Percentiles rank a stretch among this genome's conserved stretches.
Evolutionary conservation across 2,113 vertebrate species (phyloP).

Genomic region (Hippocampus abdominalis): DNA sequence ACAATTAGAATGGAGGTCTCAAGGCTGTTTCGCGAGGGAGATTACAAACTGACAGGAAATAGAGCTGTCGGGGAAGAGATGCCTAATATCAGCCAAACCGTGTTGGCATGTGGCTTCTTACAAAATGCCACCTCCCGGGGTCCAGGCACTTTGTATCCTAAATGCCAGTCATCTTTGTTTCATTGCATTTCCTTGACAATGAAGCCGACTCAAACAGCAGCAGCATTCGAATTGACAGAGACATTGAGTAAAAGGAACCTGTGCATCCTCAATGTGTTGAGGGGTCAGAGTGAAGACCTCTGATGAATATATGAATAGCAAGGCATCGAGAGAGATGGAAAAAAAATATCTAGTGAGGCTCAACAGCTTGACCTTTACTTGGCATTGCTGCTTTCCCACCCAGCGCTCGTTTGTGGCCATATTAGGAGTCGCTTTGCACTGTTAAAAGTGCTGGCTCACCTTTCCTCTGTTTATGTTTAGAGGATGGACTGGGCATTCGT

Average conservation of each 20-base stretch:
- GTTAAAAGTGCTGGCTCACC: neutral
- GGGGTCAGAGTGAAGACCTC: constrained; percentile 30
- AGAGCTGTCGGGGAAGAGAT: neutral
- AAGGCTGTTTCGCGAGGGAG: neutral
- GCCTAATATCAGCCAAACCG: constrained; percentile 2
- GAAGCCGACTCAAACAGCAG: constrained; percentile 3
- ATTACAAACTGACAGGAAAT: constrained; percentile 9
- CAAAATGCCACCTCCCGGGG: neutral
- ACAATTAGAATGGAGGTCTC: constrained; percentile 8
- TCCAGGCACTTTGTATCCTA: neutral
- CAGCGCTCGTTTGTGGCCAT: constrained; percentile 2
- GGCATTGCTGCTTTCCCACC: constrained; percentile 3
- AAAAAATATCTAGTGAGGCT: constrained; percentile 6
- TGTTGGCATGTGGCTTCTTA: neutral
- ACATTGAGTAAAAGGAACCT: constrained; percentile 6
- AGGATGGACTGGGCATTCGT: neutral
- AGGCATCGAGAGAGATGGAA: constrained; percentile 1
- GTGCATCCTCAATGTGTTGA: constrained; percentile 28
- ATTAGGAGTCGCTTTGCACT: neutral
- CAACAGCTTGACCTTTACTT: constrained; percentile 28
- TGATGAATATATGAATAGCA: constrained; percentile 47
- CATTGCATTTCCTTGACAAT: neutral
- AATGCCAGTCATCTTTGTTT: constrained; percentile 13
- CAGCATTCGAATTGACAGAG: constrained; percentile 28
- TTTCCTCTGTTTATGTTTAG: constrained; percentile 1